Base-by-base conservation (phyloP, 2,888 invertebrate species). In the Drosophila kokeensis region DNA sequence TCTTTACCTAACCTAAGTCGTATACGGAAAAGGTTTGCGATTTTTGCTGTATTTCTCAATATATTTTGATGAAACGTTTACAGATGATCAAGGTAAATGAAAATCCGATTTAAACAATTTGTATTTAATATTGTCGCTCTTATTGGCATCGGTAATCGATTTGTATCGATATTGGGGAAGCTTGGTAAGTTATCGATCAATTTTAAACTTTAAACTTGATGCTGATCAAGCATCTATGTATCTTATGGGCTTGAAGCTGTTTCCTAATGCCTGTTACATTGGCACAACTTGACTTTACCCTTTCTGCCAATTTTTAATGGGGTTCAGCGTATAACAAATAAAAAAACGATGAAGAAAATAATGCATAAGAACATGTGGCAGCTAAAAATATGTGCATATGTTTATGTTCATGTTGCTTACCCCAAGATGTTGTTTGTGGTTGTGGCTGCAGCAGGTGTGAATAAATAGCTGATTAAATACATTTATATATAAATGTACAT, bases 301-400 rank as follows among this genome's bases (percentile, higher is more conserved):
- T 45, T 15, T 45, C 8, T 4, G 45, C 24, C 8, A 24, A 45
- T 45, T 45, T 45, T 45, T 8, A 45, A 45, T 24, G 45, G 45
- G 45, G 15, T 24, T 45, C 24, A 8, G 24, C 24, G 24, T 24
- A 27, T 24, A 45, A 45, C 45, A 45, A 45, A 50, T 34, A 54
- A 50, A 79, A 54, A 73, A 48, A 32, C 4, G 29, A 53, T 18
- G 38, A 21, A 32, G n/a, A 53, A 42, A 45, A 34, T 62, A 60
- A 54, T 65, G 38, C 48, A 61, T 7, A 24, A 63, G 52, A 59
- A 61, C 69, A 71, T 71, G 65, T 73, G 73, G 38, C 58, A 62
- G 68, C 81, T 73, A 83, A 72, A 83, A 83, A 83, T 83, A 85
- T 83, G 63, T 71, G 32, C 69, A 70, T 72, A 66, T 76, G 69